Evolutionary conservation across 2,888 invertebrate genomes (phyloP), one percentile per base, ranked within the genome.

Genomic region (Eupelmus urozonus): DNA sequence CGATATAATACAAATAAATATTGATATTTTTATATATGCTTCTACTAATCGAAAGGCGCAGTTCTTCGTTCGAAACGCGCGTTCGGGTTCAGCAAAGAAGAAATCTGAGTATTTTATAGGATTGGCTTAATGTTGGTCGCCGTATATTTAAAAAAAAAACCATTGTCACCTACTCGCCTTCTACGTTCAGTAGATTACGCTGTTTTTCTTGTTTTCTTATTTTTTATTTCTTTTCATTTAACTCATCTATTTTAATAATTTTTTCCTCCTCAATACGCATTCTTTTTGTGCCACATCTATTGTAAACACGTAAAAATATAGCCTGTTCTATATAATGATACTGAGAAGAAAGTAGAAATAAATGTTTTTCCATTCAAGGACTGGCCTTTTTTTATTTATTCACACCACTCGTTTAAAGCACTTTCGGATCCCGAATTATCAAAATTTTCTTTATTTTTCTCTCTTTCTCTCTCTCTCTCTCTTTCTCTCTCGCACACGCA

Each of bases 281-380:
- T 75, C 59, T 59, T 45, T 60, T 66, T 60, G 75, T 75, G 59
- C 34, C 75, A 51, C 53, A 18, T 80, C 80, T 82, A 82, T 83
- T 83, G 82, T 84, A 82, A 79, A 79, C 67, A 75, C 11, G 9
- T 49, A 53, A 62, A 72, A 55, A 51, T 82, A 82, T 81, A 82
- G 76, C 76, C 81, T 83, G 81, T 83, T 81, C 62, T 69, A 66
- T 63, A 60, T 69, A 67, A 84, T 83, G 82, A 82, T 81, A 67
- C 84, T 85, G 82, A 84, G 81, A 83, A 85, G 83, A 84, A 87
- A 85, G 85, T 88, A 87, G 86, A 88, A 89, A 89, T 89, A 89
- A 89, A 89, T 86, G 88, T 89, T 89, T 88, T 88, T 88, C 89
- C 89, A 89, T 88, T 89, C 89, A 88, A 88, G 88, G 85, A 88